Base-by-base conservation (phyloP, 2,888 invertebrate genomes). In the Parapristionchus giblindavisi region DNA sequence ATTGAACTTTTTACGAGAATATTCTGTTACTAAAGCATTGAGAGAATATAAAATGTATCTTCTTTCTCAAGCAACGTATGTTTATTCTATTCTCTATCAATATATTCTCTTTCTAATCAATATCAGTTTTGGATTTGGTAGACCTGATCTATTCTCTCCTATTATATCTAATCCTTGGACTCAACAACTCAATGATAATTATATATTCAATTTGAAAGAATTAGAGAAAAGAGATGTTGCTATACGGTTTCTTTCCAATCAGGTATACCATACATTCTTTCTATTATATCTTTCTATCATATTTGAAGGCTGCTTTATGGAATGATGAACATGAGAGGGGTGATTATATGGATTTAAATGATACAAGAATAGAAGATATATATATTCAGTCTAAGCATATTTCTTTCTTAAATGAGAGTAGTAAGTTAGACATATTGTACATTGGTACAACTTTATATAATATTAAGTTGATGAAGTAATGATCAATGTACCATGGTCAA, bases 131-230 rank as follows among this genome's bases (percentile, higher is more conserved):
- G 43, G 43, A 8, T 11, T n/a, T n/a, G n/a, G n/a, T n/a, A n/a
- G n/a, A n/a, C 32, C 43, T 3, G 1, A 21, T 1, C 63, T 65
- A 3, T 29, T 65, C 63, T 65, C 27, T 43, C 32, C 43, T 8
- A 17, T 8, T 21, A 65, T 43, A 21, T 27, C 8, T 17, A 32
- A 43, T 3, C 73, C 73, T 17, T 73, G 73, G 73, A 73, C 29
- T 60, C 36, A 61, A 24, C 48, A 24, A 11, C 52, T 52, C 29
- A 40, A 32, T 29, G 43, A 54, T 24, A 73, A 73, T 73, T 51
- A 61, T 24, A 38, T 73, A 1, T 60, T 60, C 36, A 52, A 51
- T 36, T 21, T 73, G 2, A 73, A 52, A 38, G 34, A 34, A 34
- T 51, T 73, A 34, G 61, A 51, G 27, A 36, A 73, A 32, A 40